Base-by-base conservation (phyloP, 1,140 invertebrate species). In the Panagrolaimus sp. region DNA sequence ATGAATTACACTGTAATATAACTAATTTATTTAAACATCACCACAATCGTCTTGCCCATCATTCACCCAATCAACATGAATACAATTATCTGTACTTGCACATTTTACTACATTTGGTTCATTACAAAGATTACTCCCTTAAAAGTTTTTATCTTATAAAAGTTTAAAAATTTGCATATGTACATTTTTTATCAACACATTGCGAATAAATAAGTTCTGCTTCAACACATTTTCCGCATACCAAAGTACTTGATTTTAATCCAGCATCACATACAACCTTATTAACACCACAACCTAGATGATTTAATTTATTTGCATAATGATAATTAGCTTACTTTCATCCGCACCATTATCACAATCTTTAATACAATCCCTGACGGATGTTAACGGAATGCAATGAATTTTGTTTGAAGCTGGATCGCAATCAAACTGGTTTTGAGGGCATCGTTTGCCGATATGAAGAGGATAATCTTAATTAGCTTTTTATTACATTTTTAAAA, bases 31-130 rank as follows among this genome's bases (percentile, higher is more conserved):
- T 5, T 47, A 74, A 64, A 17, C 65, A 58, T 77, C 76, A 21
- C 66, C 71, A 65, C 76, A 77, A 63, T 78, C 73, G 58, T 76
- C 63, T 45, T 72, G 69, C 2, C 73, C 71, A 48, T 77, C 76
- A 58, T 78, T 78, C 28, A 76, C 43, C 73, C 76, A 77, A 17
- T 43, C 38, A 9, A 44, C 28, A 24, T 52, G 68, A 21, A 74
- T 69, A 65, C 73, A 74, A 64, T 74, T 74, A 17, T 48, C 28
- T 48, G 47, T 74, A 10, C 15, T 71, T 52, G 38, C 62, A 62
- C 73, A 75, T 46, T 71, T 69, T 24, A 64, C 28, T 2, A 73
- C 72, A 43, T 73, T 67, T 3, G 66, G 43, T 73, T 73, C 72
- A 28, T 47, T 24, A 45, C 72, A 73, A n/a, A 73, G 55, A 55